Evolutionary conservation across 2,888 invertebrate species (phyloP).

Genomic region (Cordilura impudica): DNA sequence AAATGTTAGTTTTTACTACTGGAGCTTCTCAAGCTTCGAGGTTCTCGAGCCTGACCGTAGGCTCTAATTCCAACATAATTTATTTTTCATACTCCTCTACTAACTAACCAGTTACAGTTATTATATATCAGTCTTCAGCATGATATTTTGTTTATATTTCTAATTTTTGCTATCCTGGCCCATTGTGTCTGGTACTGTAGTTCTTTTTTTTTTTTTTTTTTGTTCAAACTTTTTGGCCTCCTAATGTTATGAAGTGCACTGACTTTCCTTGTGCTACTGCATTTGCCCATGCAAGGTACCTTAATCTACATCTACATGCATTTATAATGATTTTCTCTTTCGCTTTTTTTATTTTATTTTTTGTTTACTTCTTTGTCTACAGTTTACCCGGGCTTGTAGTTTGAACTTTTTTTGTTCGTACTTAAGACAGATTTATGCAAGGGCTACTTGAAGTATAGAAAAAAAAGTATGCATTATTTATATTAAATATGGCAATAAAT

Average conservation of each 20-base stretch:
- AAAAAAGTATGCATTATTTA: slow-evolving; percentile 70
- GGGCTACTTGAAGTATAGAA: slow-evolving; percentile 51
- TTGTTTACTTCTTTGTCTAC: neutral
- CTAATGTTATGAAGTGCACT: slow-evolving; percentile 56
- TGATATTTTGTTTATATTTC: too few species aligned
- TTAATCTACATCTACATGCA: slow-evolving; percentile 27
- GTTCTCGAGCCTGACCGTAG: too few species aligned
- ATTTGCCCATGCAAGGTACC: slow-evolving; percentile 50
- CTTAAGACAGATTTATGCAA: slow-evolving; percentile 55
- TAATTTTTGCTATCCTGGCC: too few species aligned
- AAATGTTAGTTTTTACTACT: too few species aligned
- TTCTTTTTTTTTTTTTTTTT: slow-evolving; percentile 16
- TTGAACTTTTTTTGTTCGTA: neutral
- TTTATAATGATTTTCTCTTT: slow-evolving; percentile 25
- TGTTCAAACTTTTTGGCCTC: slow-evolving; percentile 35
- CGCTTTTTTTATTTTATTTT: neutral
- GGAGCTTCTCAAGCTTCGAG: too few species aligned
- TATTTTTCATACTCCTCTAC: too few species aligned
- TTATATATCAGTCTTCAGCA: too few species aligned
- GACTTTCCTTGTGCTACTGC: slow-evolving; percentile 61
- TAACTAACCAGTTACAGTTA: too few species aligned
- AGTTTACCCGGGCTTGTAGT: too few species aligned
- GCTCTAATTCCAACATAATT: too few species aligned
- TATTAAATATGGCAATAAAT: slow-evolving; percentile 74
- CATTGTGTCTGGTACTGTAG: slow-evolving; percentile 1